Conservation (phyloP, 2,888 invertebrate species). For the Sialis fuliginosa region DNA sequence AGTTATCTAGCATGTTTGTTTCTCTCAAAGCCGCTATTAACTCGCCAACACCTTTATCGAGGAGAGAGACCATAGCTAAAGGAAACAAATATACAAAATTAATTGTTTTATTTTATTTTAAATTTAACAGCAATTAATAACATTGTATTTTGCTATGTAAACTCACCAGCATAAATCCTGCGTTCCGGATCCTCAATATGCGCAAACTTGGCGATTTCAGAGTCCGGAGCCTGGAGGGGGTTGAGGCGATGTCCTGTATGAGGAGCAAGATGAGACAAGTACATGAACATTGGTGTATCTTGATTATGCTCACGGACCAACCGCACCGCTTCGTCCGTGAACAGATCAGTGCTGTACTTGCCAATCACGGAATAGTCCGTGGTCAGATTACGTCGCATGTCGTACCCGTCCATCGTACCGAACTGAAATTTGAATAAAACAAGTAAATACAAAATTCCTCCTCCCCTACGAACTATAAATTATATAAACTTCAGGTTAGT, state of each 20-base stretch:
- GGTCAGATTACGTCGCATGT: conserved; percentile 39
- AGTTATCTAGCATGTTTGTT: conserved; percentile 59
- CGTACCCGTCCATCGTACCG: conserved; percentile 30
- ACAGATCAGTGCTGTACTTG: conserved; percentile 46
- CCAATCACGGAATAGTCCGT: conserved; percentile 34
- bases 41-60: conserved; percentile 76
- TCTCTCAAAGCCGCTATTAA: conserved; percentile 51
- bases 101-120: too few relatives aligned
- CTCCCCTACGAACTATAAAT: too few relatives aligned
- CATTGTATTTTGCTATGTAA: too few relatives aligned
- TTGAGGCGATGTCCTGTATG: conserved; percentile 44
- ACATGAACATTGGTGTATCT: conserved; percentile 42
- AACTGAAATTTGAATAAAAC: conserved; percentile 19
- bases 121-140: too few relatives aligned
- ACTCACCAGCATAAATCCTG: conserved; percentile 47
- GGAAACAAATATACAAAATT: conserved; percentile 9
- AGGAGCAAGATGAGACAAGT: conserved; percentile 48
- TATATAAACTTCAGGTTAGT: too few relatives aligned
- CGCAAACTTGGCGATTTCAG: conserved; percentile 45
- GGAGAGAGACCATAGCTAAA: conserved; percentile 71
- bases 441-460: too few relatives aligned
- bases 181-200: conserved; percentile 48
- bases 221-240: conserved; percentile 54
- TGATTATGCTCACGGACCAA: conserved; percentile 35
- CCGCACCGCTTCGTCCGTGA: conserved; percentile 43